Evolutionary conservation across 2,113 vertebrate species (phyloP), one percentile per base, ranked within the genome.

Genomic region (Heterochromis multidens): DNA sequence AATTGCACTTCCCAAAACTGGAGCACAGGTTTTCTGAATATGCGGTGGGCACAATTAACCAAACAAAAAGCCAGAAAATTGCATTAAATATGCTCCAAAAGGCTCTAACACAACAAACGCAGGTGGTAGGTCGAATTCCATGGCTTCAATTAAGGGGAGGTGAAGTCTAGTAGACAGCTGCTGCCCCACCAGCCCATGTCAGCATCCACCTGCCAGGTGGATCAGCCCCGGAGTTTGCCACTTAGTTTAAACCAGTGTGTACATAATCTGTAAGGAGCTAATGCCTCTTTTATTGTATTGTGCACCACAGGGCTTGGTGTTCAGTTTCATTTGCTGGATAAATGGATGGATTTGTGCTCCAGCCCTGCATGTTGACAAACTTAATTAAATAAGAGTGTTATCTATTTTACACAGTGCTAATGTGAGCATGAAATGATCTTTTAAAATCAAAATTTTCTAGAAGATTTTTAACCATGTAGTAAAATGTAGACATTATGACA

Each of bases 1-100:
- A 72, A 31, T 46, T 52, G 25, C 12, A 72, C 17, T 46, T 14
- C 13, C 43, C 43, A 14, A 46, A 46, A 46, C 43, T 46, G 2
- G 43, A 46, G 33, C 33, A 35, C 33, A 35, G 33, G 7, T 14
- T 46, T 16, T 2, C 16, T 46, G 5, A 46, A 46, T 46, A 12
- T 14, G 43, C 43, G 13, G 43, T 72, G 43, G 37, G 67, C 43
- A 3, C 67, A 72, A 21, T 72, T 46, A 17, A 21, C 43, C 43
- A 72, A 25, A 31, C 43, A 29, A 6, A 40, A 72, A 19, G 67
- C 67, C 23, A 29, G 19, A 49, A 70, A 49, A 49, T 21, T 49
- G 9, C 25, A 52, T 72, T 52, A 72, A 52, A 72, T 72, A 52
- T 72, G 67, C 67, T 72, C 17, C 67, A 72, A 49, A 72, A 72